These are phyloP conservation scores for Atherinomorus stipes DNA, from an alignment of 2,113 vertebrate species.

Conservation along the genomic window DNA sequence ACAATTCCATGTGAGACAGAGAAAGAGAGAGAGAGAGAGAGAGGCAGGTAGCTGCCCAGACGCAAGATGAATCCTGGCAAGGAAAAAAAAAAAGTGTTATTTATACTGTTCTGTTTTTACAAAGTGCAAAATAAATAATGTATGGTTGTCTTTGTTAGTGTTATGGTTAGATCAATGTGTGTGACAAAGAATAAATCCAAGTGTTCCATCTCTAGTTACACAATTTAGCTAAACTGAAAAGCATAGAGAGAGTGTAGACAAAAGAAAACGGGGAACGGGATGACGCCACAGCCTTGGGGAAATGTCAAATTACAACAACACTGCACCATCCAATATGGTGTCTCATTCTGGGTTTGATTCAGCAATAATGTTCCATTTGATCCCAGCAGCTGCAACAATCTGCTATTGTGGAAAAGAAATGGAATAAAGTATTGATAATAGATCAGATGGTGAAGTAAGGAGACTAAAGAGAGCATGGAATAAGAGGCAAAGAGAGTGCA, in stretches of 20 bases:
- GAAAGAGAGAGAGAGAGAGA: not conserved
- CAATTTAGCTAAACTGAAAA: constrained; percentile 22
- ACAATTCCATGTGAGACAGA: not conserved
- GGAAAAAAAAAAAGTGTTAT: constrained; percentile 12
- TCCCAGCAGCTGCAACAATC: constrained; percentile 32
- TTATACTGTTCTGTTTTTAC: constrained; percentile 22
- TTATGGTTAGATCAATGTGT: constrained; percentile 17
- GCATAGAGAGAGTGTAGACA: not conserved
- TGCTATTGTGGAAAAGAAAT: constrained; percentile 37
- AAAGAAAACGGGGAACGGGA: constrained; percentile 2
- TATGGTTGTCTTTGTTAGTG: not conserved
- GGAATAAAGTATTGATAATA: constrained; percentile 48
- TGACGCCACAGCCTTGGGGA: constrained; percentile 36
- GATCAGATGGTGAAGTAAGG: constrained; percentile 44
- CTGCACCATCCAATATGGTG: constrained; percentile 38
- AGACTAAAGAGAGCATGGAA: constrained; percentile 17
- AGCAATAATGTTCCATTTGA: constrained; percentile 52
- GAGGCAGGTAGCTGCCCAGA: constrained; percentile 22
- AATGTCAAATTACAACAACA: constrained; percentile 59
- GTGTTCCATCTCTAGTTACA: constrained; percentile 27
- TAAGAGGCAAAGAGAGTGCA: constrained; percentile 39
- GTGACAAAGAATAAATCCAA: constrained; percentile 1
- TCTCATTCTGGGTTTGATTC: constrained; percentile 31
- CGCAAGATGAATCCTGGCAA: constrained; percentile 28
- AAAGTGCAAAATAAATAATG: constrained; percentile 41